These are phyloP conservation scores for Nothoprocta pentlandii DNA, from an alignment of 2,113 vertebrate genomes.

Conservation along the genomic window DNA sequence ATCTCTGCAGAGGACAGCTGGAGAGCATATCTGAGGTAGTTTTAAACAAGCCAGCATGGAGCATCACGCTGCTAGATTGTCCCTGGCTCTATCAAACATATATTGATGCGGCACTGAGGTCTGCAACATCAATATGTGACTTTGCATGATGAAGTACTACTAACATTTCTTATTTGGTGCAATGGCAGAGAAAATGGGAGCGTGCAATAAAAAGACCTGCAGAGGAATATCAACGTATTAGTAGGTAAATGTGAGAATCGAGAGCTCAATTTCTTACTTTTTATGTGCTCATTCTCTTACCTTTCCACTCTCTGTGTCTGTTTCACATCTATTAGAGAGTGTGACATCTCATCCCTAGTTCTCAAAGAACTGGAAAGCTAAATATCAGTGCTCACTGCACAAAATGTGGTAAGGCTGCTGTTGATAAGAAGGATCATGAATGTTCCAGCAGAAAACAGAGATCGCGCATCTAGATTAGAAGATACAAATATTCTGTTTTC, in stretches of 20 bases:
- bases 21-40: not conserved
- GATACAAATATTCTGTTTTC: not conserved
- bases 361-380: not conserved
- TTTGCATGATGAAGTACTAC: not conserved
- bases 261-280: not conserved
- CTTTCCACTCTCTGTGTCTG: not conserved
- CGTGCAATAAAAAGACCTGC: not conserved
- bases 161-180: not conserved
- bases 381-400: not conserved
- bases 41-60: not conserved
- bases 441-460: not conserved
- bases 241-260: not conserved
- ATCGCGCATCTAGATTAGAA: not conserved
- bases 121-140: not conserved
- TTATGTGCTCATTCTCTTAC: not conserved
- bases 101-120: not conserved
- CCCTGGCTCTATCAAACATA: not conserved
- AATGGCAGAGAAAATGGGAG: not conserved
- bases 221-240: not conserved
- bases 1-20: not conserved
- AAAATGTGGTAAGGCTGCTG: not conserved
- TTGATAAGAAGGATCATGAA: not conserved
- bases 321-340: not conserved
- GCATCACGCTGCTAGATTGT: not conserved
- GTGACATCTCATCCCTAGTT: not conserved